Evolutionary conservation across 1,140 invertebrate species (phyloP), one percentile per base, ranked within the genome.

Genomic region (Eumaeus atala): DNA sequence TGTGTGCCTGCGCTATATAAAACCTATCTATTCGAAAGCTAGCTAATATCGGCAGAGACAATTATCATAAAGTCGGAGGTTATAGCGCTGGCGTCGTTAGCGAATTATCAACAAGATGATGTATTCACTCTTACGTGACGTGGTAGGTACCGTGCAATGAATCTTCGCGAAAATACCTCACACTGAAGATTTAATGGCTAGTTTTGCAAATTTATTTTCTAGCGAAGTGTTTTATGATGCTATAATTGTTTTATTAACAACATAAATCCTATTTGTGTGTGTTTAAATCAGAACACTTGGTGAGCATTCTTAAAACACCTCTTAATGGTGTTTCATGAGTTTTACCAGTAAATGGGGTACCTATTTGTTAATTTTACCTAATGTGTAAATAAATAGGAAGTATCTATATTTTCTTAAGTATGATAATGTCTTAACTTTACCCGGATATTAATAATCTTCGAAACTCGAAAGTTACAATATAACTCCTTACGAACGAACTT

Each of bases 11-110:
- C n/a, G n/a, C n/a, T n/a, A n/a, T n/a, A n/a, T n/a, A n/a, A n/a
- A n/a, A n/a, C n/a, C n/a, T n/a, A 28, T 6, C 21, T 28, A 81
- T 81, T 76, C 76, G 71, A 78, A 70, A 69, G 62, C 72, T 81
- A 82, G 70, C 64, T 73, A 77, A 66, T 61, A 75, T 70, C 64
- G 59, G 63, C 73, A 68, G 71, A 74, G 67, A 64, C 65, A 69
- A 84, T 82, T 76, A 81, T 71, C 70, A 64, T 82, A 84, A 84
- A 84, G 64, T 67, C 61, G 68, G 74, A 70, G 60, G 77, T 81
- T 82, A 77, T 72, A 77, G 74, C 65, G 82, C 70, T 78, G 78
- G 70, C 70, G 48, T 17, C 35, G 47, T 11, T 14, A n/a, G 12
- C n/a, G 9, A 37, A 9, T 2, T 40, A 14, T 12, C 12, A 6